These are phyloP conservation scores for Haemorhous mexicanus DNA, from an alignment of 2,113 vertebrate genomes.

Conservation along the genomic window DNA sequence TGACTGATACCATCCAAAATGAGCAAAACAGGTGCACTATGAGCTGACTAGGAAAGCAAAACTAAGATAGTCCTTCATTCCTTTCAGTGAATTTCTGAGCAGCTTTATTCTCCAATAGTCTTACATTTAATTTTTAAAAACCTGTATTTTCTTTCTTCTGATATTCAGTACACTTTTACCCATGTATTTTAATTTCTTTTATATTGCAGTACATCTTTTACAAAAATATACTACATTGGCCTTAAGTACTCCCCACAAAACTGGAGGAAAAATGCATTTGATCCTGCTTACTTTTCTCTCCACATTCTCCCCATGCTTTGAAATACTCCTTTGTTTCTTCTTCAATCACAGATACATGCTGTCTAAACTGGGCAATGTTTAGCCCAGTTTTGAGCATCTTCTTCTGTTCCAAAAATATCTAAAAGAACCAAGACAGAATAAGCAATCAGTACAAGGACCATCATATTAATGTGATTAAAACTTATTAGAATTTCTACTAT, in stretches of 20 bases:
- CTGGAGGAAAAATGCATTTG: background rate
- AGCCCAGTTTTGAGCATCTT: slow-evolving; percentile 96
- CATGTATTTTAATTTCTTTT: background rate
- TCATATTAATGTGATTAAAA: background rate
- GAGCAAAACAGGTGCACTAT: background rate
- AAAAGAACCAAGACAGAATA: background rate
- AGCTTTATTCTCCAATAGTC: background rate
- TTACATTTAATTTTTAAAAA: background rate
- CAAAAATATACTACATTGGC: background rate
- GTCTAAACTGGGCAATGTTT: slow-evolving; percentile 88
- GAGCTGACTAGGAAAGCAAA: background rate
- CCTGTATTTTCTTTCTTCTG: background rate
- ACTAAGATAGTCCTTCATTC: background rate
- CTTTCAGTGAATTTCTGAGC: background rate
- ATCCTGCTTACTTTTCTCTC: slow-evolving; percentile 84
- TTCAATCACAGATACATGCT: slow-evolving; percentile 88
- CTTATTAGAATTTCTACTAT: background rate
- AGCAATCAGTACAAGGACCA: background rate
- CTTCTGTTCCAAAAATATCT: slow-evolving; percentile 98
- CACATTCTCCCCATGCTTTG: slow-evolving; percentile 89
- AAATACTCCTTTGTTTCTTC: slow-evolving; percentile 92
- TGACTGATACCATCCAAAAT: background rate
- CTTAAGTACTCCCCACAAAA: background rate
- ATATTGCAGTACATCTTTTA: background rate
- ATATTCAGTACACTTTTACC: background rate